Percentiles rank a stretch among this genome's conserved stretches.
Conservation (phyloP, 2,888 invertebrate genomes). For the Pammene fasciana region DNA sequence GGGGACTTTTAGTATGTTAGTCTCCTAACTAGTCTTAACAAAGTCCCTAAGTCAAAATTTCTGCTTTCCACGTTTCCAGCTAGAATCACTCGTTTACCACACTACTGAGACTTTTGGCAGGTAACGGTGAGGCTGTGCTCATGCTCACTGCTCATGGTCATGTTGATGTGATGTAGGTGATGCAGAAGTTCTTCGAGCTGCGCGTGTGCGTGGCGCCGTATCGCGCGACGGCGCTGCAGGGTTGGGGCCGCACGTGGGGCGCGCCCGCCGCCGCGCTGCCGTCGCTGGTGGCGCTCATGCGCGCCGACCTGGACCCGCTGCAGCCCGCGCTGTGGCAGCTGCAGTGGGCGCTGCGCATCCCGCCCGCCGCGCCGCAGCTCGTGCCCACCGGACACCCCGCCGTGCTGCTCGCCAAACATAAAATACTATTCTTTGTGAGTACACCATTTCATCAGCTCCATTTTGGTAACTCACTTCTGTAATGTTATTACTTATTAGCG, state of each 20-base stretch:
- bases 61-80: no score
- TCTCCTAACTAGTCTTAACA: no score
- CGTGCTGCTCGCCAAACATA: slow-evolving; percentile 91
- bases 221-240: slow-evolving; percentile 93
- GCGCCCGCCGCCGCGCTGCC: slow-evolving; percentile 94
- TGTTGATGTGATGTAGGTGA: no score
- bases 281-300: slow-evolving; percentile 95
- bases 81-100: no score
- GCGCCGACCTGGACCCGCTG: slow-evolving; percentile 83
- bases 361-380: slow-evolving; percentile 93
- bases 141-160: no score
- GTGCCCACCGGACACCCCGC: slow-evolving; percentile 96
- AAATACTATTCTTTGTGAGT: slow-evolving; percentile 96
- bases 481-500: not conserved
- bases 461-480: not conserved
- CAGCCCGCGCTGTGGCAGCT: slow-evolving; percentile 90
- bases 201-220: slow-evolving; percentile 95
- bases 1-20: no score
- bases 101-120: slow-evolving; percentile 23
- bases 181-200: slow-evolving; percentile 96
- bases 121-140: not conserved
- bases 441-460: not conserved
- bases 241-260: slow-evolving; percentile 93
- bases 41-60: no score
- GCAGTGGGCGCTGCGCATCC: slow-evolving; percentile 96